These are phyloP conservation scores for Phyllostomus discolor DNA, from an alignment of 2,113 vertebrate species.

Conservation along the genomic window DNA sequence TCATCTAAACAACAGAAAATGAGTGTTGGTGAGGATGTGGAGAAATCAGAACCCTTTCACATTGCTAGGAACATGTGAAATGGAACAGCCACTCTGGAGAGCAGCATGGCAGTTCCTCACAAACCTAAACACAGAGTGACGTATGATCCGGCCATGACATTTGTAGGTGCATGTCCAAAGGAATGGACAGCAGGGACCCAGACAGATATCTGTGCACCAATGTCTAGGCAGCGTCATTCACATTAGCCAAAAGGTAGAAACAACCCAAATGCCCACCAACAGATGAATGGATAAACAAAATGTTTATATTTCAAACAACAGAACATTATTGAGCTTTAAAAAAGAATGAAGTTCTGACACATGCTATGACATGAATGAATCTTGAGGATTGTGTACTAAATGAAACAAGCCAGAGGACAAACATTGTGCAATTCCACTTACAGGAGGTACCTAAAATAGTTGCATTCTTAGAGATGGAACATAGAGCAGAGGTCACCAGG, in stretches of 20 bases:
- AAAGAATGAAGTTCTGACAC: background rate
- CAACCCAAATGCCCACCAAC: background rate
- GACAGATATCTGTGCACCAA: background rate
- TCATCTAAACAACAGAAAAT: background rate
- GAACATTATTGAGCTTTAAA: background rate
- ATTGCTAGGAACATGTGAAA: background rate
- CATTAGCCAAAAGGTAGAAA: background rate
- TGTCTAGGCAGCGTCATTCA: background rate
- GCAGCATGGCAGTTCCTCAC: background rate
- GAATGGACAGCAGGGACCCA: background rate
- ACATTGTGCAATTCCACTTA: background rate
- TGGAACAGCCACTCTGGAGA: background rate
- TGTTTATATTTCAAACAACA: background rate
- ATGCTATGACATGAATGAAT: background rate
- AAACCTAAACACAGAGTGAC: background rate
- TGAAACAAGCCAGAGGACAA: background rate
- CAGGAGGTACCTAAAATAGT: background rate
- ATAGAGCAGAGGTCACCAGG: background rate
- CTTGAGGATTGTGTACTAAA: background rate
- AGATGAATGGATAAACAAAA: background rate
- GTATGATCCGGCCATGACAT: background rate
- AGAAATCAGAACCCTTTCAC: background rate
- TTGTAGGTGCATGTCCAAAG: background rate
- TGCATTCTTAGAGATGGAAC: background rate
- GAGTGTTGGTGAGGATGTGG: background rate